Base-by-base conservation (phyloP, 2,888 invertebrate species). In the Steromphala cineraria region DNA sequence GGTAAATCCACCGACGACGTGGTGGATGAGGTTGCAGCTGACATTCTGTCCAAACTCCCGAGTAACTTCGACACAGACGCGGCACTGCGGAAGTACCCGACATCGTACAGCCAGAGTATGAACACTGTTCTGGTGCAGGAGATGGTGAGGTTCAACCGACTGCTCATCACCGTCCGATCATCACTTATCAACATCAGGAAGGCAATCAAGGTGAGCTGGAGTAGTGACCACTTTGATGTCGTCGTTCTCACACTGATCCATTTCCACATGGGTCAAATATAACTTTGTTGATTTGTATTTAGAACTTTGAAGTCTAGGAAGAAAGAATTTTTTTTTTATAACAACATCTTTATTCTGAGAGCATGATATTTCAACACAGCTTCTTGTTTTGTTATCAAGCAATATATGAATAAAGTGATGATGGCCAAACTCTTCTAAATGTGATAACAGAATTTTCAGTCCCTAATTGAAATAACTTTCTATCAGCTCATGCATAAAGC, bases 1-100 rank as follows among this genome's bases (percentile, higher is more conserved):
- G 95, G 95, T 4, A 95, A 95, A 83, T 96, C 97, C 0, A 95
- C 96, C 0, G 98, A 98, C 89, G 95, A 97, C 87, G 95, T 96
- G 67, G 96, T 97, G 0, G 95, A 95, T 92, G 96, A 95, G 78
- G 96, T 98, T 0, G 96, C 97, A 0, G 95, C 95, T 53, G 97
- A 97, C 89, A 96, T 98, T 83, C 93, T 98, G 13, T 93, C 94
- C 7, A 96, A 92, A 86, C 88, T 92, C 81, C 94, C 93, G 24
- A 81, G 85, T 10, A 90, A 94, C 83, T 94, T 92, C 84, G 93
- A 94, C 86, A 92, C 90, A 8, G 93, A 92, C 80, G 87, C 90
- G 17, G 93, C 92, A 0, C 82, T 93, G 28, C 85, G 92, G 80
- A 92, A 92, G 83, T 94, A 92, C 87, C 94, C 93, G 0, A 94